Percentiles rank a stretch among this genome's conserved stretches.
phyloP scores from a whole-genome alignment of 2,113 vertebrate genomes.

The Gymnocephalus cernua region DNA sequence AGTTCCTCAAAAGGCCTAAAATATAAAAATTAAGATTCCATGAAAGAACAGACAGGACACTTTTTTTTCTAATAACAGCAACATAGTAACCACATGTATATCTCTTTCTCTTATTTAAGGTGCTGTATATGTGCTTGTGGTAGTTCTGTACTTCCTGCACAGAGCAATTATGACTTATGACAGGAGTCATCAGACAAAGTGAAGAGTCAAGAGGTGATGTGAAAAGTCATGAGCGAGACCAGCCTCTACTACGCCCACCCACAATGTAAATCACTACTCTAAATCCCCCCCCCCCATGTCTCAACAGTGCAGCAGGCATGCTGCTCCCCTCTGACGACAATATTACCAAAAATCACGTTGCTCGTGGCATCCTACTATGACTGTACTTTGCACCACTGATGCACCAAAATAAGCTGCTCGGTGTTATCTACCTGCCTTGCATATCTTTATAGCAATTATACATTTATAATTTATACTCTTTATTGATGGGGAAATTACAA shows the following conservation, averaged over 20 bases:
- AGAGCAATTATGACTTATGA: not conserved
- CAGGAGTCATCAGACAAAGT: too few species aligned
- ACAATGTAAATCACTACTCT: not conserved
- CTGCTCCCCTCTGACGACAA: not conserved
- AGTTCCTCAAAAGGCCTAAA: not conserved
- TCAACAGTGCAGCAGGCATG: not conserved
- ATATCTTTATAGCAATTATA: not conserved
- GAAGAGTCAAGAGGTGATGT: not conserved
- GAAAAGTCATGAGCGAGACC: not conserved
- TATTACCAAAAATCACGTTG: not conserved
- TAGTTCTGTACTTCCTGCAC: not conserved
- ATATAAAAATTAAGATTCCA: not conserved
- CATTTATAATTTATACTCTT: too few species aligned
- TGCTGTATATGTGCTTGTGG: not conserved
- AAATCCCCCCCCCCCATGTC: not conserved
- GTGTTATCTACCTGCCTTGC: constrained; percentile 4
- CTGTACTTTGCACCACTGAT: not conserved
- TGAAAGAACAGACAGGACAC: not conserved
- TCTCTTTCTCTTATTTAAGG: not conserved
- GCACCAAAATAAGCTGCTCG: not conserved
- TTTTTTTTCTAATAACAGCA: not conserved
- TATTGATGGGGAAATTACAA: too few species aligned
- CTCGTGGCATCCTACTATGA: not conserved
- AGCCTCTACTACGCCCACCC: not conserved
- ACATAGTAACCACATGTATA: not conserved